These are phyloP conservation scores for Nudaria mundana DNA, from an alignment of 2,888 invertebrate genomes.

Conservation along the genomic window DNA sequence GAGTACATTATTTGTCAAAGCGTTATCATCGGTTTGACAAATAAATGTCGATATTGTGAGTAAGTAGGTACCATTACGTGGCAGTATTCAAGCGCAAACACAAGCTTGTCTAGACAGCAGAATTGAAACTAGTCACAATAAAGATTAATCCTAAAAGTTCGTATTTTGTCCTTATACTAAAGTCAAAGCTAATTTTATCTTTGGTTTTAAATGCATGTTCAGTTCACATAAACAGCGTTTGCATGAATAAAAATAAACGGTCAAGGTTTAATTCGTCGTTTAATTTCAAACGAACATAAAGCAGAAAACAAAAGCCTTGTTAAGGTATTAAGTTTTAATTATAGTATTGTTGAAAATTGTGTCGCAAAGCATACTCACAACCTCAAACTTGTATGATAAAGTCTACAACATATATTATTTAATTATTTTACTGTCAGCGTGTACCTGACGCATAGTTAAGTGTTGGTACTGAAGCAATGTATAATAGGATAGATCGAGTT, in stretches of 20 bases:
- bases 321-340: background rate
- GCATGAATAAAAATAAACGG: background rate
- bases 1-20: no score
- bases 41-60: no score
- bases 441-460: background rate
- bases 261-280: background rate
- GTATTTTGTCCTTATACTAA: background rate
- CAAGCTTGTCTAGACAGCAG: no score
- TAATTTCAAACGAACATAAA: background rate
- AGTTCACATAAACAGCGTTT: no score
- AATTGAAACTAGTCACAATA: background rate
- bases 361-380: constrained; percentile 1
- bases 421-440: background rate
- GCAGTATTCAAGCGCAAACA: no score
- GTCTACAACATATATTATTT: background rate
- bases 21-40: no score
- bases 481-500: background rate
- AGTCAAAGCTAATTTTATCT: background rate
- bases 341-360: constrained; percentile 2
- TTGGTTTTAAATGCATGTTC: background rate
- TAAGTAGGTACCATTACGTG: no score
- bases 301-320: background rate
- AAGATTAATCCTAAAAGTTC: background rate
- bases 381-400: background rate
- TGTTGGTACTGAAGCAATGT: no score